A percentile compares a stretch with the other conserved stretches of the same genome.
Evolutionary conservation across 92 coral and sea anemone species (phyloP).

Genomic region (Phenganax subtilis): DNA sequence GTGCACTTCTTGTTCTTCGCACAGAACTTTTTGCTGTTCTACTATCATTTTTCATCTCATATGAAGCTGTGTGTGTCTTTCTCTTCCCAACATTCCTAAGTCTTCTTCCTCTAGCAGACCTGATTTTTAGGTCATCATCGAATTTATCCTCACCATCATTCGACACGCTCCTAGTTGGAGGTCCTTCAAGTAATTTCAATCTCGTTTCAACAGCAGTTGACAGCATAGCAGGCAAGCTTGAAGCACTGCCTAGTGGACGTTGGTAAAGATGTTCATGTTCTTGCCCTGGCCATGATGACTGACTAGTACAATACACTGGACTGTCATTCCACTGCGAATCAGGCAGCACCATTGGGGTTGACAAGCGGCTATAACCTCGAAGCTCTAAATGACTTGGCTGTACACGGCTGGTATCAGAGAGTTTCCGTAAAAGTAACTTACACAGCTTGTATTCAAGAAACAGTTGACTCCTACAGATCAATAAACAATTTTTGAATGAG

Average conservation of each 20-base stretch:
- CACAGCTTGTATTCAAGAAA: constrained; percentile 87
- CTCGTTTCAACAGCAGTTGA: constrained; percentile 56
- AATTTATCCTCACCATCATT: neutral
- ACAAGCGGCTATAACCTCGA: constrained; percentile 86
- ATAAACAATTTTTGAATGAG: neutral
- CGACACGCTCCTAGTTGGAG: constrained; percentile 10
- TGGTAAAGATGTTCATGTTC: constrained; percentile 67
- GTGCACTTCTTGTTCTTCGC: constrained; percentile 37
- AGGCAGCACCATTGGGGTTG: constrained; percentile 59
- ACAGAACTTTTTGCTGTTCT: neutral
- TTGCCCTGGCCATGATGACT: constrained; percentile 87
- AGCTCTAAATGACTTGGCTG: constrained; percentile 79
- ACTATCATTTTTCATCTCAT: neutral
- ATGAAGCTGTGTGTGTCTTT: constrained; percentile 23
- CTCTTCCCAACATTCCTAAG: constrained; percentile 10
- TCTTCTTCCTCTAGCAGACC: constrained; percentile 1
- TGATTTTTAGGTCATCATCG: neutral
- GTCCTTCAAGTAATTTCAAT: constrained; percentile 38
- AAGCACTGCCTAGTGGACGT: constrained; percentile 90
- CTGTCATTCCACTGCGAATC: constrained; percentile 51
- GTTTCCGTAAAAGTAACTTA: constrained; percentile 74
- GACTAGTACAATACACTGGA: constrained; percentile 64
- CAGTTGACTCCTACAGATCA: constrained; percentile 62
- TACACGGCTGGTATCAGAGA: constrained; percentile 68
- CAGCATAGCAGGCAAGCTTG: constrained; percentile 88